phyloP scores from a whole-genome alignment of 92 coral and sea anemone genomes.

The Epizoanthus ramosus region DNA sequence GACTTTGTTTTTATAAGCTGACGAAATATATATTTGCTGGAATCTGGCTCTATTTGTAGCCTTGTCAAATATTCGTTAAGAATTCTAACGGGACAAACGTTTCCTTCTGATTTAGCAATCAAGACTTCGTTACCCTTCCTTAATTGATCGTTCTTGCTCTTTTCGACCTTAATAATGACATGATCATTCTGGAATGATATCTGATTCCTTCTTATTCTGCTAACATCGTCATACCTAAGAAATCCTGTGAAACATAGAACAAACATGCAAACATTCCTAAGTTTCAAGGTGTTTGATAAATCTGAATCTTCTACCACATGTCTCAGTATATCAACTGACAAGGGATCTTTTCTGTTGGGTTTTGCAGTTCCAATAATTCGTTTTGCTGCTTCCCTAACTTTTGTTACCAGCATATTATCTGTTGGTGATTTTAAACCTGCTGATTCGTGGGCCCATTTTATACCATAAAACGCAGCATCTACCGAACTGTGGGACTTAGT shows the following conservation, averaged over 20 bases:
- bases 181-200: too few species aligned
- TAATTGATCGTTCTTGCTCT: too few species aligned
- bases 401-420: background rate
- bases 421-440: slow-evolving; percentile 1
- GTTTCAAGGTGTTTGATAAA: slow-evolving; percentile 3
- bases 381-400: background rate
- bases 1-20: too few species aligned
- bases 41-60: too few species aligned
- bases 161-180: too few species aligned
- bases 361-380: background rate
- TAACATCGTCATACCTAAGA: too few species aligned
- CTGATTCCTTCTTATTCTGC: too few species aligned
- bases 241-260: background rate
- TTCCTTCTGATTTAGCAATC: too few species aligned
- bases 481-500: background rate
- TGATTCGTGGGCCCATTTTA: slow-evolving; percentile 12
- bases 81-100: too few species aligned
- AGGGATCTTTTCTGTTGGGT: background rate
- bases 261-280: background rate
- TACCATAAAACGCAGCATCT: slow-evolving; percentile 11
- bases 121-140: too few species aligned
- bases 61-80: too few species aligned
- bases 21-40: too few species aligned
- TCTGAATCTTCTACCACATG: background rate
- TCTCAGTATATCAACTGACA: slow-evolving; percentile 3